Percentiles rank a stretch among this genome's conserved stretches.
Evolutionary conservation across 2,888 invertebrate genomes (phyloP).

Genomic region (Dermolepida albohirtum): DNA sequence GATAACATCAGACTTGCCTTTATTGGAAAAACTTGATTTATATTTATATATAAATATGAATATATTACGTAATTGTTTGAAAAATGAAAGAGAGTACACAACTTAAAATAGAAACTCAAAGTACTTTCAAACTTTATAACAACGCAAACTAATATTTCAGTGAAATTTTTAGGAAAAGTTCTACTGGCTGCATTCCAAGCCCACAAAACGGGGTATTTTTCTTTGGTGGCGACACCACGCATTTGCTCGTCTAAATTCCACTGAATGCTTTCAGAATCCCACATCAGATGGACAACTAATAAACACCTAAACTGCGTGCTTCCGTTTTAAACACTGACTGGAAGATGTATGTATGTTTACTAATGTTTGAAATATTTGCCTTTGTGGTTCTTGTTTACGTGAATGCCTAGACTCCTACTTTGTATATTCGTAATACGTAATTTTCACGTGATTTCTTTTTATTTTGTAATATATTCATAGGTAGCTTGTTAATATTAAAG

Average conservation of each 20-base stretch:
- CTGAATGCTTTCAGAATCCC: conserved; percentile 31
- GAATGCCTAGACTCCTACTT: conserved; percentile 25
- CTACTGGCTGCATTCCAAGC: conserved; percentile 42
- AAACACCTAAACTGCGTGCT: conserved; percentile 37
- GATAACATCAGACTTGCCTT: too few relatives aligned
- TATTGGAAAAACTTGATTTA: too few relatives aligned
- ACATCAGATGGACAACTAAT: conserved; percentile 41
- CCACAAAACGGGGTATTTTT: conserved; percentile 40
- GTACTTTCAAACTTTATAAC: conserved; percentile 40
- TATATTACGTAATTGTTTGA: too few relatives aligned
- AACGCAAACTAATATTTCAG: conserved; percentile 42
- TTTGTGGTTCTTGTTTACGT: conserved; percentile 33
- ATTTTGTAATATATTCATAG: too few relatives aligned
- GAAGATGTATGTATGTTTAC: conserved; percentile 32
- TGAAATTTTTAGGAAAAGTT: conserved; percentile 45
- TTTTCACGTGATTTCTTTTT: neutral
- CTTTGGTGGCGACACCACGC: conserved; percentile 33
- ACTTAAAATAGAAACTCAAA: neutral
- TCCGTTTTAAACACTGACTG: conserved; percentile 34
- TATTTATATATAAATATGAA: too few relatives aligned
- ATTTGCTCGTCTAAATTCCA: conserved; percentile 31
- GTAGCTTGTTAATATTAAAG: too few relatives aligned
- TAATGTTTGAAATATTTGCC: conserved; percentile 36
- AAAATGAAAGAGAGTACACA: too few relatives aligned
- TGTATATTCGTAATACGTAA: conserved; percentile 21